Base-by-base conservation (phyloP, 2,888 invertebrate genomes). In the Shargacucullia verbasci region DNA sequence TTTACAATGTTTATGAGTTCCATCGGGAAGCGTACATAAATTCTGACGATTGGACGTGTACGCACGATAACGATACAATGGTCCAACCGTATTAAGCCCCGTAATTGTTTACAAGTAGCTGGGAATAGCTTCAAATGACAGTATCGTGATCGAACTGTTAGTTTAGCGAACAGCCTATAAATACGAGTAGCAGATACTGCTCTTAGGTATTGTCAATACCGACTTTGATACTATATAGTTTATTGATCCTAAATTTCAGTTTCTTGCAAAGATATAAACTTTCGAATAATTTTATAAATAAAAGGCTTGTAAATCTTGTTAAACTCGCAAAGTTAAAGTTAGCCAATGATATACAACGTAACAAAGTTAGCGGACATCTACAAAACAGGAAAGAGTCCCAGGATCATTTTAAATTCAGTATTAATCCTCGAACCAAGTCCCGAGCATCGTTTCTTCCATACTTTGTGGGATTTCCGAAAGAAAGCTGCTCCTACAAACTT, bases 1-100 rank as follows among this genome's bases (percentile, higher is more conserved):
- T 92, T 88, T 92, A 88, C 91, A 91, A 90, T 90, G 90, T 92
- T 91, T 92, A 92, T 92, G 89, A 90, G 89, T 85, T 85, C 85
- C 88, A 90, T 89, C 85, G 91, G 91, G 85, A 89, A 90, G 86
- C 86, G 85, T 84, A 83, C 89, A 90, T 91, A 91, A 92, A 91
- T 90, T 87, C 82, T 80, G 82, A 85, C 87, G 83, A 87, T 87
- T 87, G 87, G 87, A 88, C 86, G 76, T 81, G 82, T 80, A 79
- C 78, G 74, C 74, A 84, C 81, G 88, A 88, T 89, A 90, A 85
- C 84, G 76, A 79, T 81, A 83, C 85, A 85, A 86, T 82, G 83
- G 82, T 79, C 84, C 83, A 80, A 85, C 81, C 79, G 76, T 82
- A 82, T 85, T 83, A 83, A 83, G 77, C 74, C 62, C 55, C 60